These are phyloP conservation scores for Papilio elwesi DNA, from an alignment of 2,888 invertebrate genomes.

Conservation along the genomic window DNA sequence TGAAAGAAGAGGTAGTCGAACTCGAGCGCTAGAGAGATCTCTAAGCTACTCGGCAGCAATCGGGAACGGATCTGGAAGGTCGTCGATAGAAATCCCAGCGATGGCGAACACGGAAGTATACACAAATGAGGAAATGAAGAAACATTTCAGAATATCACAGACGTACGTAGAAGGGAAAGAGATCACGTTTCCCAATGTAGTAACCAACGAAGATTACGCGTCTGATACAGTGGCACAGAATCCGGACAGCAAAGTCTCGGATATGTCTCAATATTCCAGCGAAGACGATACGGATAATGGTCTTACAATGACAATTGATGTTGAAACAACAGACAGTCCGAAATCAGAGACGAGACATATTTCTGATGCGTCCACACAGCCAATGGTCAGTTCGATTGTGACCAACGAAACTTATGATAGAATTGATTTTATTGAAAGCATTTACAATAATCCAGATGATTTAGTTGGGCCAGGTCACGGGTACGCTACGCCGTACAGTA, in stretches of 20 bases:
- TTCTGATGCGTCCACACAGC: slow-evolving; percentile 64
- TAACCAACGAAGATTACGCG: slow-evolving; percentile 57
- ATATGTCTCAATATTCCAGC: slow-evolving; percentile 66
- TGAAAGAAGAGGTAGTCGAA: slow-evolving; percentile 61
- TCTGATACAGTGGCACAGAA: slow-evolving; percentile 49
- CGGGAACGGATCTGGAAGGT: slow-evolving; percentile 65
- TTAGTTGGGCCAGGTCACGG: slow-evolving; percentile 52
- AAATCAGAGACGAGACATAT: slow-evolving; percentile 59
- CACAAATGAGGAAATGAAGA: slow-evolving; percentile 73
- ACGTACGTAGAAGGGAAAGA: slow-evolving; percentile 78
- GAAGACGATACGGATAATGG: slow-evolving; percentile 69
- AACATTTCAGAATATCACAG: slow-evolving; percentile 75
- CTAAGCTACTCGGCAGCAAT: slow-evolving; percentile 78
- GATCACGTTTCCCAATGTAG: slow-evolving; percentile 62
- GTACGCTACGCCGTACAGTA: slow-evolving; percentile 67
- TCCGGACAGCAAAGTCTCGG: slow-evolving; percentile 52
- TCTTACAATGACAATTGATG: slow-evolving; percentile 73
- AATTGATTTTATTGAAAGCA: slow-evolving; percentile 63
- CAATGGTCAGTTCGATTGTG: slow-evolving; percentile 56
- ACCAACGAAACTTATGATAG: slow-evolving; percentile 65
- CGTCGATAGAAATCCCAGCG: slow-evolving; percentile 74
- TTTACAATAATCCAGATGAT: slow-evolving; percentile 56
- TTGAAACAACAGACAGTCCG: slow-evolving; percentile 60
- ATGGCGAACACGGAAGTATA: slow-evolving; percentile 74
- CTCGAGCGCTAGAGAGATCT: slow-evolving; percentile 69